Base-by-base conservation (phyloP, 2,113 vertebrate genomes). In the Nansenia antarctica region DNA sequence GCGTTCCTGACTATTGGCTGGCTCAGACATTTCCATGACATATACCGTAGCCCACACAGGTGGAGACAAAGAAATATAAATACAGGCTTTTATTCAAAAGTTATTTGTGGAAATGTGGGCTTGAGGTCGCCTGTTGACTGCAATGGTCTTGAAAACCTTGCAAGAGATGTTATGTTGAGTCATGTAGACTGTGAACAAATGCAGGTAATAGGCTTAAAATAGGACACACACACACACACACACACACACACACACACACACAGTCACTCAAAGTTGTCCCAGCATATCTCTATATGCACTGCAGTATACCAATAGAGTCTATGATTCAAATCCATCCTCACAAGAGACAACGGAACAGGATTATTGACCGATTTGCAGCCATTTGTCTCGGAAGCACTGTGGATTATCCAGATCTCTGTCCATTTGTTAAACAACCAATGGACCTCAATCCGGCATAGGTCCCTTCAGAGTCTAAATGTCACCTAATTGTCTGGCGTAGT, bases 401-500 rank as follows among this genome's bases (percentile, higher is more conserved):
- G 58, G 74, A 74, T 78, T 74, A 77, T 72, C 65, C 61, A 72
- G 61, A 72, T 77, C 65, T 71, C 39, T 26, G 26, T 31, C 64
- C 55, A 71, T 78, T 78, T 81, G 78, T 64, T 64, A 20, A 35
- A 32, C 54, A 74, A 63, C 47, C 59, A 32, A 30, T 57, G 60
- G 55, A 39, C 47, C 53, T 62, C 20, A 34, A 14, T 49, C 32
- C 47, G 22, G 54, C 39, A 58, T 58, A 31, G 8, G 39, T 74
- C 61, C 71, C 60, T 37, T 27, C 61, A 52, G 20, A 34, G 34
- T 74, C 74, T 71, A 74, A 77, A 81, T 74, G 71, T 57, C 60
- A 74, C 60, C 69, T 72, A 76, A 65, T 26, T 74, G 59, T 74
- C 27, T 39, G 59, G 58, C 70, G 69, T 58, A 58, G 61, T 66